Evolutionary conservation across 2,797 vertebrate genomes (phyloP).

Genomic region (Peromyscus melanophrys): DNA sequence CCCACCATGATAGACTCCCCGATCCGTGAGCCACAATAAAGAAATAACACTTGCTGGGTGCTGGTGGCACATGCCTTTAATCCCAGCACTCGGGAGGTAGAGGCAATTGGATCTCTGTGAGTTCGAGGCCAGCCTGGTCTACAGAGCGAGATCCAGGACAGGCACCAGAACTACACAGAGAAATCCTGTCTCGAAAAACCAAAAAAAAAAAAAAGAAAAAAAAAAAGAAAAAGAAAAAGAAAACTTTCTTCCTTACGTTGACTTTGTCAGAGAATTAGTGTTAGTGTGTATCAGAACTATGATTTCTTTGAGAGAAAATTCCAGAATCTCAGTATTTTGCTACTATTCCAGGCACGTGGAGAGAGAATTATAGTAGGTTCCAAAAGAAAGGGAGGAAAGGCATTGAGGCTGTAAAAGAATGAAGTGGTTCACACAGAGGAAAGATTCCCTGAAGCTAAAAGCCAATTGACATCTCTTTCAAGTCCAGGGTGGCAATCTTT

Average conservation of each 20-base stretch:
- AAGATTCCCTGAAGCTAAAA: not conserved
- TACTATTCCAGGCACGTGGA: not conserved
- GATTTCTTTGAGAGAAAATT: not conserved
- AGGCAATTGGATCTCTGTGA: too few relatives aligned
- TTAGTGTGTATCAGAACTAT: not conserved
- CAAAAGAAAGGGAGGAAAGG: not conserved
- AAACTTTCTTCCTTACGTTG: not conserved
- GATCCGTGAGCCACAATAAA: not conserved
- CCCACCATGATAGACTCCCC: not conserved
- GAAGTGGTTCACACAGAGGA: not conserved
- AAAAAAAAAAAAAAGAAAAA: too few relatives aligned
- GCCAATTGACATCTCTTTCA: not conserved
- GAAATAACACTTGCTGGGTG: not conserved
- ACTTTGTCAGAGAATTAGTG: not conserved
- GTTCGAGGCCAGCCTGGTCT: too few relatives aligned
- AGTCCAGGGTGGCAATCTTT: not conserved
- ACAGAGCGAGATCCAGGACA: too few relatives aligned
- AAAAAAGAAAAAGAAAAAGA: not conserved
- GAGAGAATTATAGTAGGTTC: not conserved
- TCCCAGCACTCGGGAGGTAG: too few relatives aligned
- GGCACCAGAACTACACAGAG: too few relatives aligned
- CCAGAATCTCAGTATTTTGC: not conserved
- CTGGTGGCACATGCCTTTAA: too few relatives aligned
- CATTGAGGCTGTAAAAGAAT: not conserved
- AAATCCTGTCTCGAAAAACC: too few relatives aligned